Percentiles rank a stretch among this genome's conserved stretches.
Conservation (phyloP, 2,888 invertebrate genomes). For the Gymnosoma rotundatum region DNA sequence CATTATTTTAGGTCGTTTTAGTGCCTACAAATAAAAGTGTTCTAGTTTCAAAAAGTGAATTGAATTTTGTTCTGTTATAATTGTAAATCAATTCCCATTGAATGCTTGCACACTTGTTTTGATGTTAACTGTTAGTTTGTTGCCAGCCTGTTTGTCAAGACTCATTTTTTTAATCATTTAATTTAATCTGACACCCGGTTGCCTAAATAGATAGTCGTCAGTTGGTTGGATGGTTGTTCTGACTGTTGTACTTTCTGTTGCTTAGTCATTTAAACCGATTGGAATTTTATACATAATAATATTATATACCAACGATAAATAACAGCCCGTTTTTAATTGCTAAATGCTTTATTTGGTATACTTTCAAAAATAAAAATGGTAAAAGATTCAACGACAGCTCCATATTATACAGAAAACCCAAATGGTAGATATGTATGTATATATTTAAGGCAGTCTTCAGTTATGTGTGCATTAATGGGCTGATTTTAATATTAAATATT, state of each 20-base stretch:
- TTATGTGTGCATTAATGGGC: slow-evolving; percentile 1
- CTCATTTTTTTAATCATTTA: slow-evolving; percentile 25
- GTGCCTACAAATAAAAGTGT: too few relatives aligned
- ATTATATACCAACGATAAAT: slow-evolving; percentile 47
- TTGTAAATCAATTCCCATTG: too few relatives aligned
- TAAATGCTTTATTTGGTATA: slow-evolving; percentile 58
- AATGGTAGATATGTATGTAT: neutral
- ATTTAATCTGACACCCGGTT: slow-evolving; percentile 46
- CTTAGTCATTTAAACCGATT: slow-evolving; percentile 56
- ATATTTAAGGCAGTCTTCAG: neutral
- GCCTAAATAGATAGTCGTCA: neutral
- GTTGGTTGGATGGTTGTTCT: neutral
- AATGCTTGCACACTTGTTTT: neutral
- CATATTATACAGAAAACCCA: neutral
- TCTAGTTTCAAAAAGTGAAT: too few relatives aligned
- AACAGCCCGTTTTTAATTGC: slow-evolving; percentile 53
- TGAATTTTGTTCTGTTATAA: too few relatives aligned
- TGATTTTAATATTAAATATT: slow-evolving; percentile 15
- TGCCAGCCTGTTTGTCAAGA: slow-evolving; percentile 31
- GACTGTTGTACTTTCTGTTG: slow-evolving; percentile 20
- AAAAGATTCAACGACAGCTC: slow-evolving; percentile 44
- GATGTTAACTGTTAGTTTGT: slow-evolving; percentile 19
- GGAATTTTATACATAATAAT: slow-evolving; percentile 52
- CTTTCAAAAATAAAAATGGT: slow-evolving; percentile 50
- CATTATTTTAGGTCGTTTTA: too few relatives aligned